A percentile compares a stretch with the other conserved stretches of the same genome.
phyloP scores from a whole-genome alignment of 2,888 invertebrate species.

The Ophion ventricosus region DNA sequence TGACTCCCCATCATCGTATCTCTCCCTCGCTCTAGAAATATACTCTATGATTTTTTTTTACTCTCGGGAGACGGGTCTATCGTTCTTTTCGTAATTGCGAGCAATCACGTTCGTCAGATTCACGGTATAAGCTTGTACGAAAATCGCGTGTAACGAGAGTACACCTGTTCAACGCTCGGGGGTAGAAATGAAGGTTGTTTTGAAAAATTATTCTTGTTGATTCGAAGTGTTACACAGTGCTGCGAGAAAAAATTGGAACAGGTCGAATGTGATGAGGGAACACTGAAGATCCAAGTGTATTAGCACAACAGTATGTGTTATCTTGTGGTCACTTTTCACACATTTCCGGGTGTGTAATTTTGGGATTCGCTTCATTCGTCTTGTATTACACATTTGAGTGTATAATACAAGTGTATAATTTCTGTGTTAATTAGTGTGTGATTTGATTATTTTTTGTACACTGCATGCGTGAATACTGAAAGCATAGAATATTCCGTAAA shows the following conservation, averaged over 20 bases:
- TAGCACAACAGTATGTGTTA: too few relatives aligned
- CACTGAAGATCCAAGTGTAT: too few relatives aligned
- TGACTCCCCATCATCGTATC: slow-evolving; percentile 64
- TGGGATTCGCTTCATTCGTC: too few relatives aligned
- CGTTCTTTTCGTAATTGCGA: slow-evolving; percentile 58
- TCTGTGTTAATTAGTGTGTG: too few relatives aligned
- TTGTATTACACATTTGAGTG: too few relatives aligned
- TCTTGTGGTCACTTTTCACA: too few relatives aligned
- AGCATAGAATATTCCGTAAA: too few relatives aligned
- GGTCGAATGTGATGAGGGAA: not conserved
- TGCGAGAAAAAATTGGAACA: not conserved
- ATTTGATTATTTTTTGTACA: too few relatives aligned
- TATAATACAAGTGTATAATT: too few relatives aligned
- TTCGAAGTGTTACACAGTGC: not conserved
- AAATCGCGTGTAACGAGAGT: not conserved
- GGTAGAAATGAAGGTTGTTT: not conserved
- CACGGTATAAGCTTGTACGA: not conserved
- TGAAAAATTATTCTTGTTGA: not conserved
- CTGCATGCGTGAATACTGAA: too few relatives aligned
- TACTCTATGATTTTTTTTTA: slow-evolving; percentile 6
- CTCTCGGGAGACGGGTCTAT: slow-evolving; percentile 1
- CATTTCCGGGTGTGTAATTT: too few relatives aligned
- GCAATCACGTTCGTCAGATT: slow-evolving; percentile 43
- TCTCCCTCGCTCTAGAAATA: slow-evolving; percentile 41
- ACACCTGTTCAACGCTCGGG: not conserved